Base-by-base conservation (phyloP, 2,113 vertebrate species). In the Oceanodroma tethys region DNA sequence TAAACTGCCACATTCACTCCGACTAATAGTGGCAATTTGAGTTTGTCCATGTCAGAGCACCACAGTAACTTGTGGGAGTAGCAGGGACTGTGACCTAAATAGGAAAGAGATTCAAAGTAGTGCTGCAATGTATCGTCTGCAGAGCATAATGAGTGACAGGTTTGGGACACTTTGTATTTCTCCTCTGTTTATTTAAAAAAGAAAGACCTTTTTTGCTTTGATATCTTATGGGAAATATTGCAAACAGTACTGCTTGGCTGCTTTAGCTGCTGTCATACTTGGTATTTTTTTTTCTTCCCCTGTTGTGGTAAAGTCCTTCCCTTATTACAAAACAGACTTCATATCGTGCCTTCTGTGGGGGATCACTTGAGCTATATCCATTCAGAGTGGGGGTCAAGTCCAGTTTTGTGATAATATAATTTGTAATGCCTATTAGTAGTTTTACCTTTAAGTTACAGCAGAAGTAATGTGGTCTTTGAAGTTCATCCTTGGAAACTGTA, bases 21-120 rank as follows among this genome's bases (percentile, higher is more conserved):
- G 32, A 22, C 50, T 79, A 32, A 29, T 29, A 80, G 70, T 11
- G 19, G 45, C 30, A 63, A 10, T 62, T 16, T 25, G 75, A 80
- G 52, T 80, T 40, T 84, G 76, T 60, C 82, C 81, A 20, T 22
- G 65, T 53, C 72, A 17, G 48, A 72, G 45, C 50, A 50, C 36
- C 53, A 3, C 47, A 48, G 56, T 50, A 87, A 86, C 79, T 85
- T 85, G 21, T 66, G 86, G 56, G 81, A 95, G 83, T 43, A 79
- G 83, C 21, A 78, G 67, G 36, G 93, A 34, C 85, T 90, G 58
- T 92, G 92, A 95, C 92, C 92, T 93, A 96, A 88, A 93, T 96
- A 95, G 83, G 68, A 83, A 71, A 75, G 59, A 76, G 43, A 87
- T 62, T 94, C 42, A 86, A 56, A 22, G 52, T 53, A 62, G 25